A percentile compares a stretch with the other conserved stretches of the same genome.
Evolutionary conservation across 2,888 invertebrate genomes (phyloP).

Genomic region (Chironomus tentans): DNA sequence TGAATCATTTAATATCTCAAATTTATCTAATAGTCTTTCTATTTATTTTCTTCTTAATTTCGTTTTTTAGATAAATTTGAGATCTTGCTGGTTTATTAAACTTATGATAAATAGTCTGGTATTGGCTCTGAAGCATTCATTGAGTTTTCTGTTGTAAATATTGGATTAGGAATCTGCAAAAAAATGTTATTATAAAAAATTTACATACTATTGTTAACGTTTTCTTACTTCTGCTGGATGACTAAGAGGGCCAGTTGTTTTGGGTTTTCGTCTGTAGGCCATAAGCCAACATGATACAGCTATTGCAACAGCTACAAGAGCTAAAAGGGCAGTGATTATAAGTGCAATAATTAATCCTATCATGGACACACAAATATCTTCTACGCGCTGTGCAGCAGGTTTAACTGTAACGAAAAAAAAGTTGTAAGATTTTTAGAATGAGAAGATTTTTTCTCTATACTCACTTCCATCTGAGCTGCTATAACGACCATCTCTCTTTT

Average conservation of each 20-base stretch:
- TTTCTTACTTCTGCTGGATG: constrained; percentile 94
- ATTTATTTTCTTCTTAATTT: neutral
- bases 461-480: constrained; percentile 70
- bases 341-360: constrained; percentile 87
- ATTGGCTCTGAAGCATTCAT: neutral
- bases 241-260: constrained; percentile 79
- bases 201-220: too few species aligned
- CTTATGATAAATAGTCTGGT: neutral
- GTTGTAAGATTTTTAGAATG: neutral
- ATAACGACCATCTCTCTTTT: constrained; percentile 70
- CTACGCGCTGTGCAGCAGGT: constrained; percentile 48
- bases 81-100: neutral
- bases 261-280: constrained; percentile 82
- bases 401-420: constrained; percentile 34
- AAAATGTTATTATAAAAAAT: too few species aligned
- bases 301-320: constrained; percentile 86
- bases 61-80: neutral
- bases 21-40: neutral
- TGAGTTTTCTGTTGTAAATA: neutral
- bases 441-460: constrained; percentile 28
- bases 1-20: neutral
- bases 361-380: constrained; percentile 89
- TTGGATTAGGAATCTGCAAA: neutral
- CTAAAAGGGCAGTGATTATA: constrained; percentile 82
- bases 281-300: constrained; percentile 93